Base-by-base conservation (phyloP, 2,113 vertebrate species). In the Ictidomys tridecemlineatus region DNA sequence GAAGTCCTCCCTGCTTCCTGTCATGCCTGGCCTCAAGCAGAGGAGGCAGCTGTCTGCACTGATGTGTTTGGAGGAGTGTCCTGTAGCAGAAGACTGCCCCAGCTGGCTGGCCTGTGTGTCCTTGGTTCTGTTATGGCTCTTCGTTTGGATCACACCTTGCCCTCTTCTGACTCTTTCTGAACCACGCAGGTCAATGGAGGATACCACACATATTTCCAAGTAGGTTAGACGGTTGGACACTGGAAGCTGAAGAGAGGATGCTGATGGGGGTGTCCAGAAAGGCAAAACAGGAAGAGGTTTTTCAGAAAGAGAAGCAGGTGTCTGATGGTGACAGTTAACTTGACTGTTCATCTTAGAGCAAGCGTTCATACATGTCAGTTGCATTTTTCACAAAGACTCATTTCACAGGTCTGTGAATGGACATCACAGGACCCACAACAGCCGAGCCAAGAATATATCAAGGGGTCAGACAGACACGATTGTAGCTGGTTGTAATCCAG, bases 71-170 rank as follows among this genome's bases (percentile, higher is more conserved):
- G 24, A 45, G 8, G 69, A 17, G 10, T 76, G 51, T 82, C 18
- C 2, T 24, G 30, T 0, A 12, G 16, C 26, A 48, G 30, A 69
- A 79, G 34, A 32, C 53, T 22, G 67, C 30, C 26, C 42, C n/a
- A 45, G 48, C 18, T 42, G n/a, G 20, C 61, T 7, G 34, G 76
- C 67, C 67, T 42, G 3, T 72, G 67, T 67, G 42, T 48, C 14
- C 0, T 0, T 5, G 2, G 48, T 22, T 18, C 37, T 5, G 8
- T 22, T 17, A 30, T 16, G 22, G 5, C 65, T 3, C 1, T n/a
- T 72, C 61, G 7, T 65, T 73, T 84, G 45, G 34, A 56, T 32
- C 67, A 87, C 63, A n/a, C 7, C 10, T 67, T 26, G 26, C 12
- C 26, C 2, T 74, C 70, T 72, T 58, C 32, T 73, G 45, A 73